Base-by-base conservation (phyloP, 53 echinoderm and acorn worm genomes). In the Zoroaster sp. region DNA sequence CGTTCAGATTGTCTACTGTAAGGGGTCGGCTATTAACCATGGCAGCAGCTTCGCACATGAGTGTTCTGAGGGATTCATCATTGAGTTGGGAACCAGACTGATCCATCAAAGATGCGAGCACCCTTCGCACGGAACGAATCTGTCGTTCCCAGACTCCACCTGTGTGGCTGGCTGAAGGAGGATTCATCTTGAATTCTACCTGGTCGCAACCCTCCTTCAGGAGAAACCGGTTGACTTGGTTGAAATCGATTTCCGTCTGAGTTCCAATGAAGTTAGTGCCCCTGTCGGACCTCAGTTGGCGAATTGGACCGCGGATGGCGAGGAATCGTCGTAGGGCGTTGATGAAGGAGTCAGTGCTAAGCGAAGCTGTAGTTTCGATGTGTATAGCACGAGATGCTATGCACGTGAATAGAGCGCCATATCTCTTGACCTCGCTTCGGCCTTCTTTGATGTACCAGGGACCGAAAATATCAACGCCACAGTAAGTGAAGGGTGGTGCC, bases 381-480 rank as follows among this genome's bases (percentile, higher is more conserved):
- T 91, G 91, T 3, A 91, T 73, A 3, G 91, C 90, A 20, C 90
- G 77, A 9, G 91, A 88, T 3, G 66, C 80, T 74, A 91, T 75
- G 21, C 94, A 94, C 14, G 71, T 94, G 55, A 91, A 91, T 20
- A 94, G 63, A 2, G 91, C 54, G 1, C 94, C 92, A 37, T 91
- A 94, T 34, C 91, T 85, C 34, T 90, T 93, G 39, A 87, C 4
- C 37, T 93, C 90, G 18, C 47, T 90, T 28, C 93, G 39, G 9
- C 87, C 80, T 20, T 90, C 66, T 35, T 45, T 93, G 17, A 85
- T 86, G 12, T 68, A 14, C 52, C 66, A 93, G 1, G 88, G 90
- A 8, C 93, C 93, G 73, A 93, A 93, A 65, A 41, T 33, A 31
- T 90, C 93, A 35, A 86, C 80, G 8, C 93, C 72, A 40, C 80